A percentile compares a stretch with the other conserved stretches of the same genome.
Conservation (phyloP, 2,113 vertebrate species). For the Ailurus styani region DNA sequence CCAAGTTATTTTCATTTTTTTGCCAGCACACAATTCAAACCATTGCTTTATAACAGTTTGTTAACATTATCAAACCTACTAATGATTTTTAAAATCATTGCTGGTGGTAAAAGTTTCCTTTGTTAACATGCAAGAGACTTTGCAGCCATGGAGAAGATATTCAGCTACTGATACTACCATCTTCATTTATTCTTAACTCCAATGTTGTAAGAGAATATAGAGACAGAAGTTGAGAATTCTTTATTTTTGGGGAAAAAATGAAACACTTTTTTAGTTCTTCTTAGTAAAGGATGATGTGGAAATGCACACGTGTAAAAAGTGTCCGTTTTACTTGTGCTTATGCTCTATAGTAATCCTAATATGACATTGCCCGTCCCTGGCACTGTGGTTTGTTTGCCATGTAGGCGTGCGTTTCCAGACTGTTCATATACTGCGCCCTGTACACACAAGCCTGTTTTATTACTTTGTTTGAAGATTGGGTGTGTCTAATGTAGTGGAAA, state of each 20-base stretch:
- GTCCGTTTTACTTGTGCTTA: background rate
- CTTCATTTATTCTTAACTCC: background rate
- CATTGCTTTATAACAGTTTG: background rate
- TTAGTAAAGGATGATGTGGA: background rate
- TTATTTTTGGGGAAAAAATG: background rate
- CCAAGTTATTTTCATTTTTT: background rate
- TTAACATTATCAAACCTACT: conserved; percentile 5
- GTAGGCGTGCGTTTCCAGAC: background rate
- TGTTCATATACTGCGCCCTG: background rate
- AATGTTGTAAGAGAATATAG: background rate
- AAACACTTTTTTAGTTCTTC: background rate
- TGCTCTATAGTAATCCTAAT: background rate
- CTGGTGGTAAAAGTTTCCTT: background rate
- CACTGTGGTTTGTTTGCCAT: background rate
- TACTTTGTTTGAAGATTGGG: conserved; percentile 63
- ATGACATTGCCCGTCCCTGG: background rate
- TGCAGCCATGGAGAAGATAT: background rate
- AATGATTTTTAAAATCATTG: background rate
- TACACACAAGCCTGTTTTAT: conserved; percentile 40
- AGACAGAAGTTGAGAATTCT: background rate
- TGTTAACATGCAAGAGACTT: background rate
- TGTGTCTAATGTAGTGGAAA: conserved; percentile 68
- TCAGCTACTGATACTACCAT: background rate
- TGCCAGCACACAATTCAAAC: background rate
- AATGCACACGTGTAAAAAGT: background rate